Evolutionary conservation across 1,140 invertebrate species (phyloP), one percentile per base, ranked within the genome.

Genomic region (Vanessa tameamea): DNA sequence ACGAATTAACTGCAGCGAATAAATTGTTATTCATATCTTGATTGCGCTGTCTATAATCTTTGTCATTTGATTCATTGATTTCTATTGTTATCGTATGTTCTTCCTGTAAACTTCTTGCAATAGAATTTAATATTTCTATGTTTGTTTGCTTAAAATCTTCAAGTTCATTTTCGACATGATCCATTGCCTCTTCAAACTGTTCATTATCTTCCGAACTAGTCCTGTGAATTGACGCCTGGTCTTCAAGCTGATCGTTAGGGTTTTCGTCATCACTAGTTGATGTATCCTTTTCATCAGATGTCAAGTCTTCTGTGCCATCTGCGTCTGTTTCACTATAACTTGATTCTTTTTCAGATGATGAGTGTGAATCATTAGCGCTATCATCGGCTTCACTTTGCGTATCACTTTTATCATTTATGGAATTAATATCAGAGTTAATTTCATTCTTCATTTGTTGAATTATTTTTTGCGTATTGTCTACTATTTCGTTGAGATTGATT

Each of bases 371-470:
- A 76, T 93, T 88, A 26, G 84, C 82, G 73, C 90, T 92, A 68
- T 82, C 81, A n/a, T 93, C 93, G 26, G 88, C 86, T 76, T 94
- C 93, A 76, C 93, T 93, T 16, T 87, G 85, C 55, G 91, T 89
- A 20, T 84, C 81, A 57, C 87, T 87, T 77, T 92, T 88, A 75
- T 92, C 91, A 69, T 92, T 90, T 67, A 88, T 86, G 74, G 93
- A 94, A 76, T 93, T 93, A 64, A 94, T 94, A 83, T 94, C 94
- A 67, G 93, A 93, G 79, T 94, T 93, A 72, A 95, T 94, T 91
- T 95, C 94, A 73, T 94, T 93, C 82, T 93, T 94, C 94, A 95
- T 94, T 89, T 94, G 94, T 73, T 94, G 94, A 61, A 95, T 94
- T 69, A 95, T 75, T 48, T 92, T 91, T 81, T 94, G 94, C 12